Evolutionary conservation across 2,797 vertebrate genomes (phyloP).

Genomic region (Eurystomus glaucurus): DNA sequence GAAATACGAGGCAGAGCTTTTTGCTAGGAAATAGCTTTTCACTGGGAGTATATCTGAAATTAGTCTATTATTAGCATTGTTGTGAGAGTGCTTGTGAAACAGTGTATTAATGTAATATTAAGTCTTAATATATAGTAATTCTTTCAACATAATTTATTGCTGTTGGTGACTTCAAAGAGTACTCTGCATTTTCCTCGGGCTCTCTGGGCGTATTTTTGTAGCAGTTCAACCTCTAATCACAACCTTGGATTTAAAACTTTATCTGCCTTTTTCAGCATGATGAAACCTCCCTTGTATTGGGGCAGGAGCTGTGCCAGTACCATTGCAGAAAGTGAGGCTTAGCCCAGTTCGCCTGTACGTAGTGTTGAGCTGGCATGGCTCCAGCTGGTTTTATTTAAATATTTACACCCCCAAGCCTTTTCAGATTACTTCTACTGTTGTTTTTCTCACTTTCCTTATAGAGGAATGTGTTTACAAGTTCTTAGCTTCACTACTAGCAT

Average conservation of each 20-base stretch:
- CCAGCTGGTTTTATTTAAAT: neutral
- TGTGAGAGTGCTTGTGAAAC: neutral
- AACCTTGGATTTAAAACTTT: neutral
- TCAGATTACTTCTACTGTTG: neutral
- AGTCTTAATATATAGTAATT: neutral
- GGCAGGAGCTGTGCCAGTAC: neutral
- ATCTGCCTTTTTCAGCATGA: neutral
- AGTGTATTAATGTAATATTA: neutral
- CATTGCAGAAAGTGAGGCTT: fast-evolving
- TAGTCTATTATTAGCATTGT: neutral
- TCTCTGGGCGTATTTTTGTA: neutral
- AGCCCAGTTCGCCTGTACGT: fast-evolving
- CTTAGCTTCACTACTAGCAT: neutral
- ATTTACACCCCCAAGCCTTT: neutral
- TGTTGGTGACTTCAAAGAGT: neutral
- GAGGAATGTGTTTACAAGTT: fast-evolving
- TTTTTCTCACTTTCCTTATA: neutral
- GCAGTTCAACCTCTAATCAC: neutral
- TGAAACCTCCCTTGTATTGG: neutral
- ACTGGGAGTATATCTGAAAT: neutral
- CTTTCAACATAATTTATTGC: neutral
- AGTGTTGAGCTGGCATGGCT: neutral
- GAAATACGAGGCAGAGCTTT: neutral
- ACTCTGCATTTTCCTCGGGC: fast-evolving
- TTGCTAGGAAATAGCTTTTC: neutral